phyloP scores from a whole-genome alignment of 2,113 vertebrate species.

The Dicentrarchus labrax region DNA sequence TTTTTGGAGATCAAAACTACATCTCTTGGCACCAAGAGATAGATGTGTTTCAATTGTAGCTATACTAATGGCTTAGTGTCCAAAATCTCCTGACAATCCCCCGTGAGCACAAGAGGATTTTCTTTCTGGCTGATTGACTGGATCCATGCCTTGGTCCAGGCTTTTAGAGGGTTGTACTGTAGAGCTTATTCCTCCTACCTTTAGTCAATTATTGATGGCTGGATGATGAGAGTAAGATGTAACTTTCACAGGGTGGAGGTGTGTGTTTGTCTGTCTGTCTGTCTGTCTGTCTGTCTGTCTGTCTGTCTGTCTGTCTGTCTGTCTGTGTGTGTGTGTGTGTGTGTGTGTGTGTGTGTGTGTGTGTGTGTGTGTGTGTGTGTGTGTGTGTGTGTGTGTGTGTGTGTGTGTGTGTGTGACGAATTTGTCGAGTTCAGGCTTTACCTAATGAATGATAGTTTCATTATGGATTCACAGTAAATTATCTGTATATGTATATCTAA shows the following conservation, averaged over 20 bases:
- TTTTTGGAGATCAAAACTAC: slow-evolving; percentile 18
- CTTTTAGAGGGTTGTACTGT: slow-evolving; percentile 47
- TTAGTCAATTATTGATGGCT: slow-evolving; percentile 60
- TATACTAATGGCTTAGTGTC: slow-evolving; percentile 38
- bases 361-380: too few species aligned
- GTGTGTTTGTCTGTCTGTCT: background rate
- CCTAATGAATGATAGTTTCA: background rate
- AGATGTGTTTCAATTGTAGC: slow-evolving; percentile 46
- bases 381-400: slow-evolving; percentile 10
- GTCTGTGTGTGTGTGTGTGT: too few species aligned
- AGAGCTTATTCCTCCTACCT: slow-evolving; percentile 37
- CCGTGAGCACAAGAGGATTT: slow-evolving; percentile 56
- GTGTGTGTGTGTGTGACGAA: background rate
- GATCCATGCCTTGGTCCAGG: slow-evolving; percentile 34
- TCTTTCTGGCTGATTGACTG: slow-evolving; percentile 65
- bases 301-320: too few species aligned
- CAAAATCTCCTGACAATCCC: slow-evolving; percentile 48
- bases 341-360: too few species aligned
- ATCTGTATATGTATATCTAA: too few species aligned
- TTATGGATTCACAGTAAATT: background rate
- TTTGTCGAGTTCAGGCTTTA: background rate
- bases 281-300: too few species aligned
- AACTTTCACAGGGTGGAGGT: background rate
- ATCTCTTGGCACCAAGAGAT: slow-evolving; percentile 18
- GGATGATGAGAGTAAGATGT: slow-evolving; percentile 24